These are phyloP conservation scores for Isurus oxyrinchus DNA, from an alignment of 2,113 vertebrate genomes.

Conservation along the genomic window DNA sequence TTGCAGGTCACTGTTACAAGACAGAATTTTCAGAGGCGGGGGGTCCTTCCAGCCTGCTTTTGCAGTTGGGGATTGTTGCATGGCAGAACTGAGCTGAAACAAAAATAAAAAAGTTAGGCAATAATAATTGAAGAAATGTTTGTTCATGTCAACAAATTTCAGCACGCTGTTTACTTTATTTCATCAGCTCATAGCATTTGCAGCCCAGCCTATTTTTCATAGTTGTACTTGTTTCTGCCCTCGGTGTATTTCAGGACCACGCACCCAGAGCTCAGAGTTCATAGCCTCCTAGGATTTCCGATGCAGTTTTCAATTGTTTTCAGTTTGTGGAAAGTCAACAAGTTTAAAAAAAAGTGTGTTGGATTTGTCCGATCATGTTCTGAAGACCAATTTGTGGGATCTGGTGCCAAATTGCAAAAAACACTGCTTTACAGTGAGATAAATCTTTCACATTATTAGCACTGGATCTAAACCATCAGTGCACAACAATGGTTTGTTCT, in stretches of 20 bases:
- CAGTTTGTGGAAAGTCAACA: not conserved
- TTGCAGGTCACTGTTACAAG: not conserved
- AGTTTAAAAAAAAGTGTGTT: not conserved
- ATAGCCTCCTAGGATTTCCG: not conserved
- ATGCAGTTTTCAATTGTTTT: not conserved
- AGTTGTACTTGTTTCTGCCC: not conserved
- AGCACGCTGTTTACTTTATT: not conserved
- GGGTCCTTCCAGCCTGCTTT: not conserved
- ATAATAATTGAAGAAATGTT: not conserved
- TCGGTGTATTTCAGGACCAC: not conserved
- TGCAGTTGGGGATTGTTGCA: not conserved
- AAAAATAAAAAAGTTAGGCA: not conserved
- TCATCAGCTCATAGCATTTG: not conserved
- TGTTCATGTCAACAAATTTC: not conserved
- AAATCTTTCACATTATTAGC: not conserved
- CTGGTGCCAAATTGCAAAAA: not conserved
- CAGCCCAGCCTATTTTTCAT: not conserved
- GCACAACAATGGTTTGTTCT: not conserved
- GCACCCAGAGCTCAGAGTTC: not conserved
- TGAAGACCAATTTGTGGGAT: not conserved
- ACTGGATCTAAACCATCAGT: not conserved
- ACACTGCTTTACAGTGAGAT: not conserved
- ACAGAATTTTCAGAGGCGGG: not conserved
- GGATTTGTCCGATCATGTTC: not conserved
- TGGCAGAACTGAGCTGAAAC: not conserved